Conservation (phyloP, 30 jellyfish, hydroid and myxozoan species). For the Catostylus mosaicus region DNA sequence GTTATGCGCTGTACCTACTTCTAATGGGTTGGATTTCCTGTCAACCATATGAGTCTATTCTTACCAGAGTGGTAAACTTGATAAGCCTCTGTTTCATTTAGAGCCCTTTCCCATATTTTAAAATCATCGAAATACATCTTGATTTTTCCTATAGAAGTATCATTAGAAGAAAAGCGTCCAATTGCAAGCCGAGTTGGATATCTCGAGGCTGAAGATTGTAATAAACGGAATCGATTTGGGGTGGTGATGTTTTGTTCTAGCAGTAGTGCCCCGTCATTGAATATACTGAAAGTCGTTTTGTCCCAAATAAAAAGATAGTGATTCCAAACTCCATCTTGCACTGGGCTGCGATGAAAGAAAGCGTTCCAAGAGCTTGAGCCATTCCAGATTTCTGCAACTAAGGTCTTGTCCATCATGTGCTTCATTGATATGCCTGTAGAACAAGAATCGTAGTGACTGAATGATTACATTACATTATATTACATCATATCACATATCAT, state of each 20-base stretch:
- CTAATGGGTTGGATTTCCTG: too few species aligned
- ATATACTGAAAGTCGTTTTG: constrained; percentile 7
- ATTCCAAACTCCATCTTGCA: constrained; percentile 7
- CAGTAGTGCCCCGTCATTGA: constrained; percentile 15
- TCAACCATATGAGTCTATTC: too few species aligned
- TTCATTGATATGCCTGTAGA: not conserved
- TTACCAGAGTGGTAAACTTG: constrained; percentile 38
- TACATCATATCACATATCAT: not conserved
- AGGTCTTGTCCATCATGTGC: not conserved
- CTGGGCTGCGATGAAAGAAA: not conserved
- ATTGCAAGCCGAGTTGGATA: constrained; percentile 11
- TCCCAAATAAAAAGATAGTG: constrained; percentile 54
- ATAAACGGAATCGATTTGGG: not conserved
- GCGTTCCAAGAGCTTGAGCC: constrained; percentile 36
- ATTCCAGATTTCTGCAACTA: not conserved
- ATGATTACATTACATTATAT: too few species aligned
- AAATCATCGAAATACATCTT: constrained; percentile 48
- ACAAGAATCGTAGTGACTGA: too few species aligned
- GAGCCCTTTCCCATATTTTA: constrained; percentile 52
- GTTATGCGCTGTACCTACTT: too few species aligned
- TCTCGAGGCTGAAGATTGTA: not conserved
- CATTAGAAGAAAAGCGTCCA: constrained; percentile 7
- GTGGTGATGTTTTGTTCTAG: not conserved
- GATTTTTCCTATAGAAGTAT: not conserved
- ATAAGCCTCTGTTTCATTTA: constrained; percentile 11